A percentile compares a stretch with the other conserved stretches of the same genome.
Conservation (phyloP, 2,888 invertebrate species). For the Pandemis heparana region DNA sequence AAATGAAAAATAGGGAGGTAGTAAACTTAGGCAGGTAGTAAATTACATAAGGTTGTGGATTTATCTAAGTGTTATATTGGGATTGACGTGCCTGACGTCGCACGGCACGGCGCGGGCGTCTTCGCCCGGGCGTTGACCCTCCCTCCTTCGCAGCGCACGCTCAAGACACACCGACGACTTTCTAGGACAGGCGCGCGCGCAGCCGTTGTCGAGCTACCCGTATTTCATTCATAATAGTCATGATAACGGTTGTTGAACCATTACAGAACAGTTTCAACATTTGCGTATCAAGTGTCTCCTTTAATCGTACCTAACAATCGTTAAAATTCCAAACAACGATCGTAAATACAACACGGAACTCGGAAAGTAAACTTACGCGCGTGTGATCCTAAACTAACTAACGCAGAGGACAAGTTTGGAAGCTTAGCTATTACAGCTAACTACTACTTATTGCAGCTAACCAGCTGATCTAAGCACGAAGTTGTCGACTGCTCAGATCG, state of each 20-base stretch:
- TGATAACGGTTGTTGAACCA: background rate
- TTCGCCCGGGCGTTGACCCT: slow-evolving; percentile 44
- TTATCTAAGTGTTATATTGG: background rate
- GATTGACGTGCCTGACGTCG: slow-evolving; percentile 32
- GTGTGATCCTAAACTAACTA: background rate
- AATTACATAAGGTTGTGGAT: background rate
- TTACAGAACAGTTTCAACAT: background rate
- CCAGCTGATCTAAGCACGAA: background rate
- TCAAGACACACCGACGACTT: slow-evolving; percentile 11
- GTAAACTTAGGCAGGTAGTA: too few species aligned
- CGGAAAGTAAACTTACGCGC: background rate
- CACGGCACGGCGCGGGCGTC: slow-evolving; percentile 19
- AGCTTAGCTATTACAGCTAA: too few species aligned
- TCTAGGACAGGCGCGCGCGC: slow-evolving; percentile 29
- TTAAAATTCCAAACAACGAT: background rate
- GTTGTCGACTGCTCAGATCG: background rate
- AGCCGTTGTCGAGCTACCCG: background rate
- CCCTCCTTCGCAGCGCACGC: slow-evolving; percentile 32
- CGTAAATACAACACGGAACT: background rate
- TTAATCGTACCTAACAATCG: background rate
- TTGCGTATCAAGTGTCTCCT: background rate
- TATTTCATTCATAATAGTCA: slow-evolving; percentile 5
- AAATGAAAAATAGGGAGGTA: too few species aligned
- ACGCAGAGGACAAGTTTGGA: too few species aligned
- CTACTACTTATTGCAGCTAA: background rate